phyloP scores from a whole-genome alignment of 1,140 invertebrate genomes.

The Polyergus mexicanus region DNA sequence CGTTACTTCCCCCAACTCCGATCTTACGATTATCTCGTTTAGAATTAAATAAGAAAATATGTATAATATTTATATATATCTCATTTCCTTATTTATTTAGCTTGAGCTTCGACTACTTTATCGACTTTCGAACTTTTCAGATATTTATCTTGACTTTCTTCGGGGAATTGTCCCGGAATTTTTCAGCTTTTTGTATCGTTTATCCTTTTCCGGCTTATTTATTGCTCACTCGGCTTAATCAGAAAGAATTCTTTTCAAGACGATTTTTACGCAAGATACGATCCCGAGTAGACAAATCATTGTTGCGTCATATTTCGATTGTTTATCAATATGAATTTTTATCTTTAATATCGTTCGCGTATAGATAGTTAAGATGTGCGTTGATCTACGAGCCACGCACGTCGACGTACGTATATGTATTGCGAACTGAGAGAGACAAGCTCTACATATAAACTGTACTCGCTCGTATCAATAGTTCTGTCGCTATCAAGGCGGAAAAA shows the following conservation, averaged over 20 bases:
- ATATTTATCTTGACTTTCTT: not conserved
- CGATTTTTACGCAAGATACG: not conserved
- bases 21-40: no score
- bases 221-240: not conserved
- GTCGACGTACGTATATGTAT: slow-evolving; percentile 33
- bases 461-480: slow-evolving; percentile 3
- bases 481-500: slow-evolving; percentile 3
- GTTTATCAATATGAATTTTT: slow-evolving; percentile 49
- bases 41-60: not conserved
- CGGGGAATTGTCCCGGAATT: not conserved
- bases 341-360: slow-evolving; percentile 32
- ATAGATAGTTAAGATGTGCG: slow-evolving; percentile 41
- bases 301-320: slow-evolving; percentile 54
- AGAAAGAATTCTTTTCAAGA: not conserved
- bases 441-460: slow-evolving; percentile 29
- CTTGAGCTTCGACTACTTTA: not conserved
- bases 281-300: slow-evolving; percentile 38
- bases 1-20: no score
- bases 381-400: slow-evolving; percentile 52
- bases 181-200: not conserved
- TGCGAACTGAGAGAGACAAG: not conserved
- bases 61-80: not conserved
- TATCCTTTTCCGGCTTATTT: not conserved
- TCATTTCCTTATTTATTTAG: slow-evolving; percentile 19
- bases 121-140: not conserved